Percentiles rank a stretch among this genome's conserved stretches.
Conservation (phyloP, 2,113 vertebrate species). For the Jaculus jaculus region DNA sequence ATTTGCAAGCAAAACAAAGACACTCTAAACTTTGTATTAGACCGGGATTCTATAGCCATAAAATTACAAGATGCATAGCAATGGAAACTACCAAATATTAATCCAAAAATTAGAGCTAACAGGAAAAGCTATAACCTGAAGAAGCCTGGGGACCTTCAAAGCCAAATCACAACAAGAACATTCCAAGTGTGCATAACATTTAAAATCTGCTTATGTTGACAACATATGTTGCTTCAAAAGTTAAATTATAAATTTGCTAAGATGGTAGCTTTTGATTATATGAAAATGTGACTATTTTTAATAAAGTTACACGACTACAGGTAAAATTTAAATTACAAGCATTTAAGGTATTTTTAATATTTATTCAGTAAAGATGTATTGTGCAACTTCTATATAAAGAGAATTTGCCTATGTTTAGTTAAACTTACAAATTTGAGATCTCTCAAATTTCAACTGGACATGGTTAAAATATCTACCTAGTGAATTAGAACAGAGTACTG, state of each 20-base stretch:
- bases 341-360: not conserved
- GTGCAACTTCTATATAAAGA: not conserved
- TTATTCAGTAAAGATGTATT: conserved; percentile 18
- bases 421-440: not conserved
- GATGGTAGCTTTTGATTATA: not conserved
- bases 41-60: not conserved
- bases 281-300: not conserved
- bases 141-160: not conserved
- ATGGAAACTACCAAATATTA: not conserved
- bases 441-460: not conserved
- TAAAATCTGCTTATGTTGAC: not conserved
- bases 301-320: not conserved
- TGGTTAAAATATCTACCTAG: not conserved
- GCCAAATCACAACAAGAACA: not conserved
- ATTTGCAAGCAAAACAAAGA: not conserved
- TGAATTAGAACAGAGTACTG: not conserved
- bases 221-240: conserved; percentile 19
- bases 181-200: not conserved
- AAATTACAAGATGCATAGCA: not conserved
- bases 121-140: not conserved
- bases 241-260: conserved; percentile 36
- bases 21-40: not conserved
- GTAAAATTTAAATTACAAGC: conserved; percentile 8
- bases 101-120: not conserved
- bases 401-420: not conserved